phyloP scores from a whole-genome alignment of 2,113 vertebrate genomes.

The Sylvia atricapilla region DNA sequence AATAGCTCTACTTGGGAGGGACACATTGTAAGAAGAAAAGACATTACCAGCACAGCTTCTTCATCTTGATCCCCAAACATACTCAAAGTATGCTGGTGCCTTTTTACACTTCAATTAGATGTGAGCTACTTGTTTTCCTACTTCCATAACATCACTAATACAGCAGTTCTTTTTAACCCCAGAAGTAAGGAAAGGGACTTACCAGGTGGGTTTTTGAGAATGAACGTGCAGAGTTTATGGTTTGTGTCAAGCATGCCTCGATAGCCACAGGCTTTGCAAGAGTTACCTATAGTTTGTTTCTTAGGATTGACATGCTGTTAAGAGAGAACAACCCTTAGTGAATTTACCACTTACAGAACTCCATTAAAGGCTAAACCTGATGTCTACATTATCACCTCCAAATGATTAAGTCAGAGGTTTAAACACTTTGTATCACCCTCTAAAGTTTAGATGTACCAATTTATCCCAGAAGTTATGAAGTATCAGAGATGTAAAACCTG shows the following conservation, averaged over 20 bases:
- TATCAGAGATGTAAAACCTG: fast-evolving
- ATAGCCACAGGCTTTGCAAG: constrained; percentile 99
- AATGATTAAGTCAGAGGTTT: fast-evolving
- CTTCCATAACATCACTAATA: background rate
- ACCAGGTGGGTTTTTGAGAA: constrained; percentile 99
- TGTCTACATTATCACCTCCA: background rate
- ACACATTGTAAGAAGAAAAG: fast-evolving
- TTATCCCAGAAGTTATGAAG: background rate
- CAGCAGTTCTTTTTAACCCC: background rate
- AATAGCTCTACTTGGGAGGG: background rate
- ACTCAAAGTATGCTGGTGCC: background rate
- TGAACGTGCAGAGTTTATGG: constrained; percentile 99
- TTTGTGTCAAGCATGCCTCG: constrained; percentile 98
- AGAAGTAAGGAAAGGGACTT: constrained; percentile 28
- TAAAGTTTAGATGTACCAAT: background rate
- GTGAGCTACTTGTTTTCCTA: fast-evolving
- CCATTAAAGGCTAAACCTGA: background rate
- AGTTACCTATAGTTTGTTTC: constrained; percentile 99
- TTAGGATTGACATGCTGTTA: constrained; percentile 96
- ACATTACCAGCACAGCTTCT: background rate
- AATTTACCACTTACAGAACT: background rate
- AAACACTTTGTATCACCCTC: background rate
- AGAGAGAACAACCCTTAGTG: background rate
- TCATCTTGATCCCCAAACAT: background rate
- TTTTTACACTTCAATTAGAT: background rate